These are phyloP conservation scores for Penaeus monodon DNA, from an alignment of 2,888 invertebrate species.

Conservation along the genomic window DNA sequence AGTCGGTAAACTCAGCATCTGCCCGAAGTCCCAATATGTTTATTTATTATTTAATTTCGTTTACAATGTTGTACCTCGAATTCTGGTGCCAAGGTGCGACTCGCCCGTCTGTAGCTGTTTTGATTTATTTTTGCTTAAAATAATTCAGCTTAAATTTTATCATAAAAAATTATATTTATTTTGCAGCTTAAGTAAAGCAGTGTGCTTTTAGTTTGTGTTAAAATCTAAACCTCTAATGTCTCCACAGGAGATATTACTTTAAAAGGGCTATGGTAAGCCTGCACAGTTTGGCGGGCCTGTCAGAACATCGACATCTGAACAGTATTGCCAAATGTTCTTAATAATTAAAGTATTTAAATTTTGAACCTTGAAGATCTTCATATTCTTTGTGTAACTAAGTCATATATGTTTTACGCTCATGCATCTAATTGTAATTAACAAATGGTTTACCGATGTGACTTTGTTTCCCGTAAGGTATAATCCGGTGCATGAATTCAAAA, in stretches of 20 bases:
- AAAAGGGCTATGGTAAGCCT: neutral
- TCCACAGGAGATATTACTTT: neutral
- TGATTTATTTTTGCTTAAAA: too few species aligned
- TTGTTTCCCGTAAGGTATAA: too few species aligned
- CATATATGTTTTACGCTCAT: too few species aligned
- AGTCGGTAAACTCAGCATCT: slow-evolving; percentile 33
- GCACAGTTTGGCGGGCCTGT: slow-evolving; percentile 38
- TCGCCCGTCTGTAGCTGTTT: slow-evolving; percentile 29
- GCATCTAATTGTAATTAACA: too few species aligned
- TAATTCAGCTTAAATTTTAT: too few species aligned
- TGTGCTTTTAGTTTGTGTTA: neutral
- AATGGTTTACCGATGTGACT: too few species aligned
- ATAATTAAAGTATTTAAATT: too few species aligned
- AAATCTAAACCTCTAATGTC: slow-evolving; percentile 1
- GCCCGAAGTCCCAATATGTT: neutral
- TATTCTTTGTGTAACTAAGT: too few species aligned
- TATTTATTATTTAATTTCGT: too few species aligned
- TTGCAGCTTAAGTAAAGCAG: neutral
- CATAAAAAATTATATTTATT: neutral
- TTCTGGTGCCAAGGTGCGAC: slow-evolving; percentile 29
- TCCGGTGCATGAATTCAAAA: too few species aligned
- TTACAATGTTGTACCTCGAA: slow-evolving; percentile 24
- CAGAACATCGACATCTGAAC: slow-evolving; percentile 28
- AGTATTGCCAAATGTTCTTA: slow-evolving; percentile 33
- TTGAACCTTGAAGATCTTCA: too few species aligned